phyloP scores from a whole-genome alignment of 2,113 vertebrate species.

The Cryptomyrus ogoouensis region DNA sequence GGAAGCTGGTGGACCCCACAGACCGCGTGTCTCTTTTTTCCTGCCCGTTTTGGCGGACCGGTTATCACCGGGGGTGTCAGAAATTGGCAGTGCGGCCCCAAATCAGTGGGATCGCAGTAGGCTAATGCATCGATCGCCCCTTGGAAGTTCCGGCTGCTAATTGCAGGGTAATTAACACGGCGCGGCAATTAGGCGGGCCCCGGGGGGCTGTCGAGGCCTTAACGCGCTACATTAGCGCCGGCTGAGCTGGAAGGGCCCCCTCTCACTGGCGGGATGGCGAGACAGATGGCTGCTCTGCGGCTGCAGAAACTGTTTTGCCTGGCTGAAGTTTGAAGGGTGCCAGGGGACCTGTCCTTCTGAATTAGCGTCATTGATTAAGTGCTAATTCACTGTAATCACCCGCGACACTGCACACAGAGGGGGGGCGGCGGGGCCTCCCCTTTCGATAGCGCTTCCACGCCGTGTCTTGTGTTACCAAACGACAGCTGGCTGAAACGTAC shows the following conservation, averaged over 20 bases:
- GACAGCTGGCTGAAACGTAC: background rate
- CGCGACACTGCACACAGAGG: constrained; percentile 62
- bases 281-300: constrained; percentile 97
- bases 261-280: constrained; percentile 74
- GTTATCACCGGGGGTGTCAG: constrained; percentile 64
- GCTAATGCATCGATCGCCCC: constrained; percentile 98
- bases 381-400: constrained; percentile 76
- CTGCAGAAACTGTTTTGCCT: constrained; percentile 77
- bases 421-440: constrained; percentile 58
- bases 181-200: constrained; percentile 96
- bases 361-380: constrained; percentile 70
- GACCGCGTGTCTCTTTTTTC: background rate
- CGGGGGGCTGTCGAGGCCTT: constrained; percentile 97
- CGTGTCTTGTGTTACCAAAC: background rate
- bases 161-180: constrained; percentile 99
- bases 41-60: constrained; percentile 58
- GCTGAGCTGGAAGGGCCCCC: constrained; percentile 81
- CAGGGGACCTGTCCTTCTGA: constrained; percentile 66
- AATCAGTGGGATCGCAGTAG: constrained; percentile 79
- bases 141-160: constrained; percentile 95
- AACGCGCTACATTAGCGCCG: constrained; percentile 89
- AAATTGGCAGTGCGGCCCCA: constrained; percentile 67
- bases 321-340: constrained; percentile 64
- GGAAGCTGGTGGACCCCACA: background rate
- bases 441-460: background rate